phyloP scores from a whole-genome alignment of 2,113 vertebrate species.

The Rhizomys pruinosus region DNA sequence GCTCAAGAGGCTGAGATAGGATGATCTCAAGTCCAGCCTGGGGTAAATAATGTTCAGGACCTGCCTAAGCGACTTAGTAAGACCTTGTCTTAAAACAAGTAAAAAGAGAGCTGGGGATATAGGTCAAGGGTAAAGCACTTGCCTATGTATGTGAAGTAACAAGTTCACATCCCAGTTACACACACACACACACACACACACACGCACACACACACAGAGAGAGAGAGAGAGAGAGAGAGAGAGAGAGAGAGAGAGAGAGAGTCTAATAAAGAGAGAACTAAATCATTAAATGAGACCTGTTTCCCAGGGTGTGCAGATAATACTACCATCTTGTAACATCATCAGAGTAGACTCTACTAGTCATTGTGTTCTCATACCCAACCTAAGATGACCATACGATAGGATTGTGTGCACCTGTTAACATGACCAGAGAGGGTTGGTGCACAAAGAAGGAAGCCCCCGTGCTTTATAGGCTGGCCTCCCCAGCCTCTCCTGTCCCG shows the following conservation, averaged over 20 bases:
- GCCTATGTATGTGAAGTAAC: background rate
- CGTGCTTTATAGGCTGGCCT: fast-evolving
- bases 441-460: background rate
- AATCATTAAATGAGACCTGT: background rate
- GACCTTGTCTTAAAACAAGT: background rate
- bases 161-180: background rate
- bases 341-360: background rate
- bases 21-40: background rate
- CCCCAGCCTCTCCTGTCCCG: fast-evolving
- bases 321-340: too few relatives aligned
- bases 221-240: background rate
- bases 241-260: background rate
- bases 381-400: too few relatives aligned
- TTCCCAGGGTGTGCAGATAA: background rate
- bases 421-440: too few relatives aligned
- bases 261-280: background rate
- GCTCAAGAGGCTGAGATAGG: background rate
- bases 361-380: background rate
- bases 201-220: too few relatives aligned
- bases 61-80: background rate
- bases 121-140: background rate
- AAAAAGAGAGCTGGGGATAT: background rate
- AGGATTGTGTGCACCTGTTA: background rate
- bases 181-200: background rate
- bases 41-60: background rate